Evolutionary conservation across 2,888 invertebrate species (phyloP), one percentile per base, ranked within the genome.

Genomic region (Deilephila porcellus): DNA sequence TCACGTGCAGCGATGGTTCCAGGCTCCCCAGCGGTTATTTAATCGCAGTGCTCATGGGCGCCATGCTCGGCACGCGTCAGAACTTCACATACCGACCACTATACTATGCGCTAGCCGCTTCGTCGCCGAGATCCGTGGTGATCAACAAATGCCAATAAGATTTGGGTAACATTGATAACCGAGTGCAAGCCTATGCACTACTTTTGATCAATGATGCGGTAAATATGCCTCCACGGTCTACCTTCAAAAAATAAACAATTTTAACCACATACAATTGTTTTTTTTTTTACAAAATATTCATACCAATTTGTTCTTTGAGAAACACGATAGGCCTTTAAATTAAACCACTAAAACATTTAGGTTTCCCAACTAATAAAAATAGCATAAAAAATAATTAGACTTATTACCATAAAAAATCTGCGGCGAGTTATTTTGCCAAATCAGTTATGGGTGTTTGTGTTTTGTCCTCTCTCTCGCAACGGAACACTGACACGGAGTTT

Each of bases 1-100:
- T 72, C 72, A 72, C 52, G 6, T 6, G 34, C 14, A 19, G 60
- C 32, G 56, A 32, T 63, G 45, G 45, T 45, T 14, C 11, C 37
- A 34, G n/a, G 34, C 56, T 72, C 53, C 64, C 45, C 45, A 14
- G 45, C 34, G 72, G 64, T 53, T 72, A 72, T 72, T 72, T 63
- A 72, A 72, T 63, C n/a, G 52, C 6, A 19, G 52, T 32, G 71
- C 37, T 59, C 56, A 62, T 45, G 29, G 62, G 71, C 62, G 71
- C 52, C 72, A 32, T 34, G 20, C 62, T 45, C 62, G 34, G 29
- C 25, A 29, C 29, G 4, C 53, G 72, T 72, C 32, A 32, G 63
- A 72, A 72, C 53, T 56, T 56, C 5, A 19, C 56, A n/a, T 56
- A 7, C 56, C 56, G n/a, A 56, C 56, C 56, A 56, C 56, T n/a